phyloP scores from a whole-genome alignment of 1,140 invertebrate genomes.

The Monomorium pharaonis region DNA sequence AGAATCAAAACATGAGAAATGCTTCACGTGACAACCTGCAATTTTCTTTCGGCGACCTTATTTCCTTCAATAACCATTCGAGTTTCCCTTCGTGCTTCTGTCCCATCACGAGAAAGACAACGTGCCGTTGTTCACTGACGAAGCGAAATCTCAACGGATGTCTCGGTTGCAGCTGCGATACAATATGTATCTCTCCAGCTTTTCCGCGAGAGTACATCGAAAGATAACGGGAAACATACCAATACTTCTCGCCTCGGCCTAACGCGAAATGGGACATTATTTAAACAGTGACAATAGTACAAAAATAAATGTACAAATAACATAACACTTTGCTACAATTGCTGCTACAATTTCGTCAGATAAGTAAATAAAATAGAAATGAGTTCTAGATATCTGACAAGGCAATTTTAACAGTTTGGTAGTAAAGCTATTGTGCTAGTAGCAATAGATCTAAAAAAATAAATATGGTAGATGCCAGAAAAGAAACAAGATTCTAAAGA shows the following conservation, averaged over 20 bases:
- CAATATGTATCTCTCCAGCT: neutral
- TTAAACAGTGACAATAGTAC: neutral
- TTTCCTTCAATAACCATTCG: slow-evolving; percentile 39
- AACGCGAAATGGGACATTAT: slow-evolving; percentile 8
- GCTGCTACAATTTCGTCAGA: neutral
- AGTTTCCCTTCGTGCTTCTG: slow-evolving; percentile 37
- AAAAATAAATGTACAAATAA: too few species aligned
- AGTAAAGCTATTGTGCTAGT: too few species aligned
- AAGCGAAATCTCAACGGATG: slow-evolving; percentile 37
- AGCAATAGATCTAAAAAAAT: neutral
- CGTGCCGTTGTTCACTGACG: slow-evolving; percentile 39
- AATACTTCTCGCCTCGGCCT: neutral
- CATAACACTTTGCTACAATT: neutral
- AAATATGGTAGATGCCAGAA: neutral
- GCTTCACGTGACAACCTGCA: slow-evolving; percentile 56
- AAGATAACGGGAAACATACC: slow-evolving; percentile 18
- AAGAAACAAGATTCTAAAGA: neutral
- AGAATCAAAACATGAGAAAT: slow-evolving; percentile 59
- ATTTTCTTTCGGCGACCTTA: slow-evolving; percentile 55
- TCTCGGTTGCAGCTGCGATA: slow-evolving; percentile 33
- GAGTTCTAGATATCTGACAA: neutral
- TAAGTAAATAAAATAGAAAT: neutral
- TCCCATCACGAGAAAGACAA: slow-evolving; percentile 31
- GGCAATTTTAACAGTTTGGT: too few species aligned
- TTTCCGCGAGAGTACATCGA: slow-evolving; percentile 26